These are phyloP conservation scores for Halichoeres trimaculatus DNA, from an alignment of 2,113 vertebrate species.

Conservation along the genomic window DNA sequence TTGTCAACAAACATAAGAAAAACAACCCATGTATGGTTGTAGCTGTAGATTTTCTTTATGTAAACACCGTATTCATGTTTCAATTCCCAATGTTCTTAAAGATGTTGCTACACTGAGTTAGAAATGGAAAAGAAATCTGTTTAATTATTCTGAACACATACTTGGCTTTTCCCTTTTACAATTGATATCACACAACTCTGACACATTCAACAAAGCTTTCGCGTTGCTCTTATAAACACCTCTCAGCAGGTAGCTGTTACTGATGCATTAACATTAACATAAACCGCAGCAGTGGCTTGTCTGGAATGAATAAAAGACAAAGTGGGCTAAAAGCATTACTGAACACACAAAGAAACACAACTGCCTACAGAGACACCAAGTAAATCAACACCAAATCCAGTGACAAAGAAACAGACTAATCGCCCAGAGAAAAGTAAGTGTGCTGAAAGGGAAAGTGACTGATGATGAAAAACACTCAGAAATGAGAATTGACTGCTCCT, in stretches of 20 bases:
- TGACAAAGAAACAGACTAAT: conserved; percentile 9
- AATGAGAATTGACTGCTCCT: conserved; percentile 13
- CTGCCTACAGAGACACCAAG: conserved; percentile 16
- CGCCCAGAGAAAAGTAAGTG: conserved; percentile 15
- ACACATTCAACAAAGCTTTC: conserved; percentile 22
- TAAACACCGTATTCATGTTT: neutral
- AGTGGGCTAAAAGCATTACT: neutral
- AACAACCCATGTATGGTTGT: no score
- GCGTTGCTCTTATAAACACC: conserved; percentile 19
- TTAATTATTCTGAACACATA: neutral
- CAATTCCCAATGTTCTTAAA: no score
- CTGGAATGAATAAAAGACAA: conserved; percentile 26
- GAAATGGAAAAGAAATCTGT: neutral
- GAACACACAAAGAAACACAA: conserved; percentile 7
- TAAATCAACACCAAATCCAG: conserved; percentile 20
- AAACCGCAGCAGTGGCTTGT: conserved; percentile 17
- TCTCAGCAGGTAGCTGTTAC: conserved; percentile 23
- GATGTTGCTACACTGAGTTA: neutral
- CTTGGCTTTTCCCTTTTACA: neutral
- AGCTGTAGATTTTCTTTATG: no score
- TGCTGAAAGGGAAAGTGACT: conserved; percentile 16
- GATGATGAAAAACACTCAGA: conserved; percentile 11
- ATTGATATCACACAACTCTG: neutral
- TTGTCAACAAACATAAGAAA: neutral
- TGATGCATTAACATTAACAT: conserved; percentile 39